Conservation (phyloP, 1,140 invertebrate genomes). For the Stenopsyche tienmushanensis region DNA sequence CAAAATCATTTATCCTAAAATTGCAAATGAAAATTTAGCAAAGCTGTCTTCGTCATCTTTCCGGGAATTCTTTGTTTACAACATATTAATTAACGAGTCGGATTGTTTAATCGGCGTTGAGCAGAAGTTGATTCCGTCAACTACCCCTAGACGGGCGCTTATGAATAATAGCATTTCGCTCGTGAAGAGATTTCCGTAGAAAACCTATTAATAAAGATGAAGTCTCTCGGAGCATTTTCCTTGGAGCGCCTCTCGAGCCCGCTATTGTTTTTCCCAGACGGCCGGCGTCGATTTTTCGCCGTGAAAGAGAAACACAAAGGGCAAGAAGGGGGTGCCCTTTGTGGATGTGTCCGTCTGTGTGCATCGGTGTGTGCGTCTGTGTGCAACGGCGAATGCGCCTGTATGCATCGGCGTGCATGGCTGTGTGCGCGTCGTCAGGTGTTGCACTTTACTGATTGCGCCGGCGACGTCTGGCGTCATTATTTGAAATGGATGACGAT, state of each 20-base stretch:
- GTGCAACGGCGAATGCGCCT: background rate
- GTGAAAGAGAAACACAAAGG: conserved; percentile 32
- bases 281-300: conserved; percentile 39
- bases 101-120: no score
- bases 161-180: background rate
- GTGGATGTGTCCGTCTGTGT: background rate
- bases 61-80: no score
- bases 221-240: no score
- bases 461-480: conserved; percentile 28
- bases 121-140: background rate
- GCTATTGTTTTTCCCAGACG: conserved; percentile 34
- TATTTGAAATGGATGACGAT: conserved; percentile 36
- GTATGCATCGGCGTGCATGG: background rate
- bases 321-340: background rate
- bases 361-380: background rate
- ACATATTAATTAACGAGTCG: no score
- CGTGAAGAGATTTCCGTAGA: conserved; percentile 6
- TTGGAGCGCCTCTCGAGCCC: background rate
- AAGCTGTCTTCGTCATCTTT: no score
- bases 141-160: background rate
- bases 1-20: no score
- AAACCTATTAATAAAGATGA: conserved; percentile 41
- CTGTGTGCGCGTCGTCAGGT: conserved; percentile 10
- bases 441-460: conserved; percentile 41
- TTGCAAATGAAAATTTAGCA: no score